Base-by-base conservation (phyloP, 2,888 invertebrate species). In the Eupeodes luniger region DNA sequence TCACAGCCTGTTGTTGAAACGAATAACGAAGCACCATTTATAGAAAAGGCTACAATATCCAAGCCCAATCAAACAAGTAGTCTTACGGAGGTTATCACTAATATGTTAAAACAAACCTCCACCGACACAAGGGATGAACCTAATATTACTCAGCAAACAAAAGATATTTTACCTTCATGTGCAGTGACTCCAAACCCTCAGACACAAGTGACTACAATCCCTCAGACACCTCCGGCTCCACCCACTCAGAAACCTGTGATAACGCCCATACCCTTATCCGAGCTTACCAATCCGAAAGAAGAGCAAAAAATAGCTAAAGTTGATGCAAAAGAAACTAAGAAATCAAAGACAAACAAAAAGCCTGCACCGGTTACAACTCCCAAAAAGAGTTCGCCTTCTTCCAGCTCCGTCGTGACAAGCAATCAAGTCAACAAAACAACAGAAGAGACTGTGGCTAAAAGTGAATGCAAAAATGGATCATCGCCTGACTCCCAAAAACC, bases 401-500 rank as follows among this genome's bases (percentile, higher is more conserved):
- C 51, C n/a, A 49, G 6, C 7, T 9, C 27, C 4, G 59, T 5
- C 19, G 10, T 44, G 14, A 16, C 49, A 27, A 40, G 27, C 12
- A 55, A 11, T 51, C 44, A n/a, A 34, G 59, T 36, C 3, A 36
- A 1, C 16, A 77, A 85, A 6, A 27, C 47, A 6, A 27, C 47
- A n/a, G 14, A 3, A 16, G 85, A 77, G 11, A 6, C 64, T 16
- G 19, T 27, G 19, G 11, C 2, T 36, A 80, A 61, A 61, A 47
- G 5, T 36, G 82, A 79, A 36, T 70, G 19, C 16, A 79, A 87
- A 74, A 6, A 14, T 14, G 84, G 57, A 57, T 51, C 72, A 9
- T 80, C 86, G 1, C 70, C 51, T 36, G 78, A 88, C 27, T 77
- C 74, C 44, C 82, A 83, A 57, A 89, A 80, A 62, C 62, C 76